These are phyloP conservation scores for Bradypus variegatus DNA, from an alignment of 2,797 vertebrate species.

Conservation along the genomic window DNA sequence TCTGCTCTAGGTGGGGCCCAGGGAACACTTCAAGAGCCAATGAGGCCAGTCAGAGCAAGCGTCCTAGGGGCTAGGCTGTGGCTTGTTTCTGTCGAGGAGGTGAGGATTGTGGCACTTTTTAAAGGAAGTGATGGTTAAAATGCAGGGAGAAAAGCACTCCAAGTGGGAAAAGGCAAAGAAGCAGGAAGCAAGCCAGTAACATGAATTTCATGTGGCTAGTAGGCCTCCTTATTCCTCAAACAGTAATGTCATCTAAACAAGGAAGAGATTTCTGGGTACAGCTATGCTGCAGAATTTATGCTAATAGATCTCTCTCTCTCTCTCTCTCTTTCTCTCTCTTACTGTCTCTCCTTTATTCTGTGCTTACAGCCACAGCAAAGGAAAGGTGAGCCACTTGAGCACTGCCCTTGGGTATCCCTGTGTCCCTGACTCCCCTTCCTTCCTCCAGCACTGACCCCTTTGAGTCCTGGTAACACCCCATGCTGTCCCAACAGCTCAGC, in stretches of 20 bases:
- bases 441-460: neutral
- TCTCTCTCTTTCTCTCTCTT: neutral
- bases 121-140: neutral
- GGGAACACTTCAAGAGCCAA: neutral
- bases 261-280: neutral
- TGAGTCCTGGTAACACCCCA: neutral
- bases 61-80: neutral
- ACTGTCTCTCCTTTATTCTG: neutral
- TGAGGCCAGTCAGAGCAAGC: neutral
- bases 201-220: neutral
- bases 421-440: neutral
- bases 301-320: neutral
- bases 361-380: slow-evolving; percentile 41
- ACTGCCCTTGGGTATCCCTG: too few relatives aligned
- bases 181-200: neutral
- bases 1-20: neutral
- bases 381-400: slow-evolving; percentile 59
- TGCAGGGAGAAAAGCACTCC: neutral
- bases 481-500: neutral
- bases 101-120: too few relatives aligned
- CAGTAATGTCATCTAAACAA: neutral
- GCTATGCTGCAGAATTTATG: neutral
- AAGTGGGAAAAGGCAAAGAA: neutral
- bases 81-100: neutral
- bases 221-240: neutral